Base-by-base conservation (phyloP, 2,797 vertebrate genomes). In the Smutsia gigantea region DNA sequence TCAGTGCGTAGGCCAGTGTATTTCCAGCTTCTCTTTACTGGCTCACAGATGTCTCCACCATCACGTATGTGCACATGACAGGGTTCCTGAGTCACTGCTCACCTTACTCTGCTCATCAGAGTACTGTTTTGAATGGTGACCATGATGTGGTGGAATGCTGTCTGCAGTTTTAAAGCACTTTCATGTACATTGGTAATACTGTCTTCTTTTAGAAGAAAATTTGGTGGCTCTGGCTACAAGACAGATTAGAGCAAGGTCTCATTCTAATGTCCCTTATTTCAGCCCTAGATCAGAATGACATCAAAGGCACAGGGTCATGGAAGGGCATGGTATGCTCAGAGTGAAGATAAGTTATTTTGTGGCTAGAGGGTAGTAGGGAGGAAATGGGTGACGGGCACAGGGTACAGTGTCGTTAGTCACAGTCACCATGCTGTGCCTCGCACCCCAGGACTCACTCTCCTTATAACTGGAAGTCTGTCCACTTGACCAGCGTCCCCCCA, bases 141-240 rank as follows among this genome's bases (percentile, higher is more conserved):
- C 37, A 19, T 46, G 71, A 72, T 78, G 49, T 57, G 39, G 57
- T 90, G 25, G 82, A 8, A 37, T 84, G 39, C 77, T 78, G 64
- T 75, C 39, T 82, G 61, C 34, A 82, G 1, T 90, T 79, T 87
- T 11, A 81, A 53, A 69, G 81, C 10, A 71, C n/a, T 72, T 25
- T 86, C 57, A 21, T 10, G 31, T 66, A 31, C n/a, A 18, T 83
- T 57, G 31, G 17, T 68, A 85, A 90, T 39, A 91, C n/a, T 78
- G 2, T 85, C 79, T 93, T 92, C 29, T 88, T 27, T 87, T 49
- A 42, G 53, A 92, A 94, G 66, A 86, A 89, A 84, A 92, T 31
- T 59, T 77, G 27, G 68, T 82, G 77, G 18, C 55, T 90, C 77
- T 64, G 31, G 68, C 59, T 94, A 2, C 68, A 82, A 82, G 66